Evolutionary conservation across 2,888 invertebrate genomes (phyloP).

Genomic region (Ormyrus thymus): DNA sequence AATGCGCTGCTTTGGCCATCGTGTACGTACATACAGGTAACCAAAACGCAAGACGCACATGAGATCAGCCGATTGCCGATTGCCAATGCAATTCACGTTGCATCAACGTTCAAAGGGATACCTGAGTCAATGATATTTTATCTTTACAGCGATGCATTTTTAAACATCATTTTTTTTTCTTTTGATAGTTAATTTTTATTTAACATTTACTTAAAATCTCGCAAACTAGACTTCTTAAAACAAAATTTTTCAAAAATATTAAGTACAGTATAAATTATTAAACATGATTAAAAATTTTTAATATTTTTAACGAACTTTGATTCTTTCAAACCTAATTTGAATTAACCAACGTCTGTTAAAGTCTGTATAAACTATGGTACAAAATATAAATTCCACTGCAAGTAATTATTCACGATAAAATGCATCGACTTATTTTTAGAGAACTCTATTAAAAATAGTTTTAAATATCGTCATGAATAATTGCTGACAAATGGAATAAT

Average conservation of each 20-base stretch:
- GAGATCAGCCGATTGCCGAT: constrained; percentile 62
- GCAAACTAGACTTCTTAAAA: constrained; percentile 25
- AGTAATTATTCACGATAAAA: too few species aligned
- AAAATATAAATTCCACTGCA: too few species aligned
- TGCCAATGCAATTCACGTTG: constrained; percentile 61
- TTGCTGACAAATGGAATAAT: background rate
- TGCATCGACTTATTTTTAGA: too few species aligned
- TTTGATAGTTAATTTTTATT: constrained; percentile 4
- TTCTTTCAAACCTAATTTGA: background rate
- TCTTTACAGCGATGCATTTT: constrained; percentile 5
- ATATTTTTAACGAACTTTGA: background rate
- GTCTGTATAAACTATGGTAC: too few species aligned
- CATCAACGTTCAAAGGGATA: constrained; percentile 54
- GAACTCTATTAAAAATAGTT: too few species aligned
- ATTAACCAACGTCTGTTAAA: background rate
- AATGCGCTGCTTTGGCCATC: constrained; percentile 54
- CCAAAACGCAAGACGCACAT: constrained; percentile 55
- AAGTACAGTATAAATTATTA: constrained; percentile 16
- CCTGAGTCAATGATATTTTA: constrained; percentile 43
- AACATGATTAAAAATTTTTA: background rate
- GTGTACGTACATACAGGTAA: constrained; percentile 47
- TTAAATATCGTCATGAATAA: background rate
- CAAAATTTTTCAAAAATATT: background rate
- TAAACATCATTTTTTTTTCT: constrained; percentile 11
- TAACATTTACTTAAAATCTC: too few species aligned